phyloP scores from a whole-genome alignment of 2,113 vertebrate genomes.

The Bos javanicus region DNA sequence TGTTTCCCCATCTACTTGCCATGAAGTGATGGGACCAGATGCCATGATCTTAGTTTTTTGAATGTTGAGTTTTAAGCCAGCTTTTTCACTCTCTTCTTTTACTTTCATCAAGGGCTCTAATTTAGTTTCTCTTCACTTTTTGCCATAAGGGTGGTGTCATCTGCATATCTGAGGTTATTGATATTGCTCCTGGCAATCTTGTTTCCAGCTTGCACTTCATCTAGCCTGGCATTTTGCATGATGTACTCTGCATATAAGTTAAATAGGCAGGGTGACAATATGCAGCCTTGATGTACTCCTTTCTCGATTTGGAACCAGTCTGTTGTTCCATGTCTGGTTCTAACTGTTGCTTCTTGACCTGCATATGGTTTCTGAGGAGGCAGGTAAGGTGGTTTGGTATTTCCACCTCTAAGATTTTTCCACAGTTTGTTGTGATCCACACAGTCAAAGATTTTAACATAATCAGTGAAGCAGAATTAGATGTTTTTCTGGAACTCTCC shows the following conservation, averaged over 20 bases:
- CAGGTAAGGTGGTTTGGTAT: neutral
- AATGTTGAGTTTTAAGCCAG: neutral
- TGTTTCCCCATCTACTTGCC: neutral
- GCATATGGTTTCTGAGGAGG: neutral
- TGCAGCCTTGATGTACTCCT: neutral
- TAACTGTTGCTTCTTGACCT: neutral
- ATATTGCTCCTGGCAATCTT: neutral
- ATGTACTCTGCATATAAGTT: neutral
- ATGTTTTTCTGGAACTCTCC: neutral
- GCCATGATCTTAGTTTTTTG: neutral
- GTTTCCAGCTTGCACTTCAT: neutral
- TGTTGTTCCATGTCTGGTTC: neutral
- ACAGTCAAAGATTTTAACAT: neutral
- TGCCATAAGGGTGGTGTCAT: neutral
- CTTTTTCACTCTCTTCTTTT: neutral
- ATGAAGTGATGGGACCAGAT: neutral
- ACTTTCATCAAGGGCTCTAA: neutral
- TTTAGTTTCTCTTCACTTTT: neutral
- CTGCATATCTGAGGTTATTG: neutral
- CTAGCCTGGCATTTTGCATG: accelerated
- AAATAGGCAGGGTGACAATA: neutral
- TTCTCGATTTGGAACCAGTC: neutral
- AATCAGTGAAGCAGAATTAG: neutral
- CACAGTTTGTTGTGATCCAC: neutral
- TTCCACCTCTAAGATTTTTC: neutral